Base-by-base conservation (phyloP, 2,113 vertebrate species). In the Coryphaenoides rupestris region DNA sequence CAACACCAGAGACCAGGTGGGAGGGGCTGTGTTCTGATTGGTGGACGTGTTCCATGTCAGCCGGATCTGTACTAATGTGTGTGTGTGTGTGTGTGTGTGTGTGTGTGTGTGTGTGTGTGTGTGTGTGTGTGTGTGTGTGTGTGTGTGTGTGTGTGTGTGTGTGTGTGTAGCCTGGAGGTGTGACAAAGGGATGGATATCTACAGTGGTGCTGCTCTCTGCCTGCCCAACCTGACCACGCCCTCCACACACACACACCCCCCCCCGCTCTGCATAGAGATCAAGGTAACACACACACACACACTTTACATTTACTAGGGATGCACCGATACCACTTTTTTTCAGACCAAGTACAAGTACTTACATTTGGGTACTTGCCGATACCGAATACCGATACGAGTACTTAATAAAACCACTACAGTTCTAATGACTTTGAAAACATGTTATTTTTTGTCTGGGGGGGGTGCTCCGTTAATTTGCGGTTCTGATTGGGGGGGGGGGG, bases 181-280 rank as follows among this genome's bases (percentile, higher is more conserved):
- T 79, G 93, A 98, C 64, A 98, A 98, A 81, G 94, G 96, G 66
- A 93, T 99, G 92, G 97, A 99, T 83, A 93, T 93, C 9, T 93
- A 93, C 53, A 98, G 96, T 21, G 95, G 97, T 47, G 98, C 94
- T 1, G 96, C 96, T 0, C 90, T 98, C 84, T 96, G 95, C 88
- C 93, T 99, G 84, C 96, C 97, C 56, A 96, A 99, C 68, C 92
- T 99, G 21, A 96, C 96, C 7, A 89, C 92, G 68, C 92, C 95
- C 55, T 82, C 89, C 52, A 87, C 79, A 63, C 84, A 91, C n/a
- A 85, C 89, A 73, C 93, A 89, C 83, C 83, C 90, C 47, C 93
- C 95, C 0, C 93, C 95, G 17, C 92, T 98, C 62, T 98, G 95
- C 87, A 92, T 98, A 5, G 96, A 99, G 85, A 98, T 98, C 73